Evolutionary conservation across 2,888 invertebrate species (phyloP), one percentile per base, ranked within the genome.

Genomic region (Synanthedon andrenaeformis): DNA sequence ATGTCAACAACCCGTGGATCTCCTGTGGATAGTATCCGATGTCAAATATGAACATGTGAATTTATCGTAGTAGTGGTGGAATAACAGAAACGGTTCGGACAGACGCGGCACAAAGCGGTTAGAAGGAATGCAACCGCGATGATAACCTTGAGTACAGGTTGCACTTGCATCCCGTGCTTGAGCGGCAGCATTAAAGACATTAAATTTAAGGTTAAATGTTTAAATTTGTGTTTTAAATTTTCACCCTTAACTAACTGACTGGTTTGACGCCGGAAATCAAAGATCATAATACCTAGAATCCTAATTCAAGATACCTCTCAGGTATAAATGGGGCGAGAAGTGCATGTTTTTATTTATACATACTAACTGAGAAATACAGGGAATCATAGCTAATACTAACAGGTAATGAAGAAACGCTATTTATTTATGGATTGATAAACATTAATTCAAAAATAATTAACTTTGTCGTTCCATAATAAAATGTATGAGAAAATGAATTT

Each of bases 141-240:
- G 65, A 63, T 67, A 72, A 72, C 72, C 72, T 72, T 70, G 70
- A 66, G 57, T 51, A 64, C 54, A 65, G 60, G 60, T 54, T 48
- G 56, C 48, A 14, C 4, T 54, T 48, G 56, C 48, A 14, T 4
- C 41, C 4, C 6, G 12, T 17, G 11, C 48, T 57, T 55, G n/a
- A 55, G 62, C 58, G 49, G 12, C 23, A 2, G 17, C 8, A 49
- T 12, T 49, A 10, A n/a, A 17, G 8, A 49, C 49, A 51, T 54
- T 45, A 5, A 1, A 5, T 23, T 23, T 23, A 1, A 23, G 23
- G 5, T 23, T 23, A 5, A 23, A 23, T 1, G 5, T 5, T 23
- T 23, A 23, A 23, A 23, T 23, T 4, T 23, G 19, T 4, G 4
- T 23, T 23, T n/a, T 23, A 23, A 35, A 35, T 35, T 35, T 35